These are phyloP conservation scores for Marcusenius ussheri DNA, from an alignment of 2,113 vertebrate species.

Conservation along the genomic window DNA sequence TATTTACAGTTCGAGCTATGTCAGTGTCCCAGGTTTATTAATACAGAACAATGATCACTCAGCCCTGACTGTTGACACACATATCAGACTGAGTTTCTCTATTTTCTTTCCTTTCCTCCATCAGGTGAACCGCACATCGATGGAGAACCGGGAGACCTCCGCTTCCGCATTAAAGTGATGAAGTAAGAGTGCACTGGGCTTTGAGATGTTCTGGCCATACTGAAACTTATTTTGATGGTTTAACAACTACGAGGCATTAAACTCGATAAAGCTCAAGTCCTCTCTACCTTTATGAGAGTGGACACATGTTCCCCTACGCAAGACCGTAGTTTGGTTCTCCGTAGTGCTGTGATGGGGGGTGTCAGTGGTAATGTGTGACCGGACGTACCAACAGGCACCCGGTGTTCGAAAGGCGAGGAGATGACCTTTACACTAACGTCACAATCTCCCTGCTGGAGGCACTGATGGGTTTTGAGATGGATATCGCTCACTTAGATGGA, in stretches of 20 bases:
- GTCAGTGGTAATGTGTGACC: neutral
- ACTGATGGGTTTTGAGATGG: slow-evolving; percentile 92
- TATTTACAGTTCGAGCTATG: neutral
- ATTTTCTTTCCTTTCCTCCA: neutral
- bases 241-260: neutral
- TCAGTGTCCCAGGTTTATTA: neutral
- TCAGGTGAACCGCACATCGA: slow-evolving; percentile 94
- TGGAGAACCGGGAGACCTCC: slow-evolving; percentile 90
- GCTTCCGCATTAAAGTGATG: slow-evolving; percentile 93
- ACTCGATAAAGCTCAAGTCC: neutral
- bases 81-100: neutral
- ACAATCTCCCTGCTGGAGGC: slow-evolving; percentile 93
- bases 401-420: slow-evolving; percentile 88
- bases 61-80: neutral
- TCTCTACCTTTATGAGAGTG: neutral
- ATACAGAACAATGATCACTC: neutral
- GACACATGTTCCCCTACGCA: neutral
- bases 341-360: neutral
- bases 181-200: slow-evolving; percentile 67
- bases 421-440: slow-evolving; percentile 94
- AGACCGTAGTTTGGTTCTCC: neutral
- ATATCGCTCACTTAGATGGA: slow-evolving; percentile 83
- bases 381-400: slow-evolving; percentile 65
- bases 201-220: neutral
- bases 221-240: neutral